Base-by-base conservation (phyloP, 2,113 vertebrate genomes). In the Fulmarus glacialis region DNA sequence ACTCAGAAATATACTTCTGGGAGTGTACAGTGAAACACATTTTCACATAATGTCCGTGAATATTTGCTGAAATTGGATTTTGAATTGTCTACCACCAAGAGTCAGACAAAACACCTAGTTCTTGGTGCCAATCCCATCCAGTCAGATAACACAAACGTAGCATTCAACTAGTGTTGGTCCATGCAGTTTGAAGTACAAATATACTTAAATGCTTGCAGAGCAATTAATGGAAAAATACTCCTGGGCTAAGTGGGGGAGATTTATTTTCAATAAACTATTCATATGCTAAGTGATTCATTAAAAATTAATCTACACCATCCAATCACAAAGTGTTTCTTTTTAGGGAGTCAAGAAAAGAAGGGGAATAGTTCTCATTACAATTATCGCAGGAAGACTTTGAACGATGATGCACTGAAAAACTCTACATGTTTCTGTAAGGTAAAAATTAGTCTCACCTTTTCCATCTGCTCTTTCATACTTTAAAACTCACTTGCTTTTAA, bases 381-480 rank as follows among this genome's bases (percentile, higher is more conserved):
- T 38, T 94, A 60, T 38, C 11, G 11, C 32, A 92, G 70, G n/a
- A 88, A 71, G 60, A 30, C 36, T 82, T 79, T 66, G 63, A 91
- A 93, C 73, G 17, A 84, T 56, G 74, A 89, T 34, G 19, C 27
- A 53, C 34, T 79, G 56, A 55, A 92, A 97, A 97, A 91, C 60
- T 89, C 94, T 19, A 55, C 36, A 77, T 82, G 58, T 89, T 95
- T 83, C 48, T 62, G 48, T 80, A 68, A 1, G 12, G 34, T 48
- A 95, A 92, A 90, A 96, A 94, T 75, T 71, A 94, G 67, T 66
- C 73, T 95, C 85, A 93, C 82, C 90, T 90, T 95, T 97, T 93
- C 32, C 56, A 43, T 30, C n/a, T 58, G 70, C 43, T 91, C 62
- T 95, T 95, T 92, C 79, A 66, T 78, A 95, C 90, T 83, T 82